phyloP scores from a whole-genome alignment of 2,113 vertebrate genomes.

The Epinephelus moara region DNA sequence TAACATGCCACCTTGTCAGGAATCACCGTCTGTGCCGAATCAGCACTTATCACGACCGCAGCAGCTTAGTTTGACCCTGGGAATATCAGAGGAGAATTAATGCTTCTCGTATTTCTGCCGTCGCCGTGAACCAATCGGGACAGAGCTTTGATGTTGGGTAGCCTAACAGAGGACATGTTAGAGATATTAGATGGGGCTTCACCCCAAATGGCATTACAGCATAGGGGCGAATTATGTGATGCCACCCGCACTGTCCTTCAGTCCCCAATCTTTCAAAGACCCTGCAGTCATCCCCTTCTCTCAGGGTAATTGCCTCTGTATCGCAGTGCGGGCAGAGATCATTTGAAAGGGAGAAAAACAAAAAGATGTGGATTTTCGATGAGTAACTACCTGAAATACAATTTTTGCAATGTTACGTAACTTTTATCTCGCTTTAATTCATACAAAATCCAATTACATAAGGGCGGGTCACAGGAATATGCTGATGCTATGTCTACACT shows the following conservation, averaged over 20 bases:
- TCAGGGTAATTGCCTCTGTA: constrained; percentile 46
- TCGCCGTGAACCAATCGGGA: constrained; percentile 25
- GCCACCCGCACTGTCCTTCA: constrained; percentile 51
- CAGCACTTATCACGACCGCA: constrained; percentile 39
- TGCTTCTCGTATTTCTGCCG: constrained; percentile 1
- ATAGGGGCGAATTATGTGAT: constrained; percentile 38
- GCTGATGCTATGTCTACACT: not conserved
- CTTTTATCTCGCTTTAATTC: not conserved
- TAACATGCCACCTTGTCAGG: constrained; percentile 45
- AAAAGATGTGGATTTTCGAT: constrained; percentile 24
- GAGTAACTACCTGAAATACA: constrained; percentile 22
- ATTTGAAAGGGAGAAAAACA: constrained; percentile 19
- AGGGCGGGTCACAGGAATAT: not conserved
- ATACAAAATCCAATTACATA: constrained; percentile 18
- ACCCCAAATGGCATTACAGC: constrained; percentile 4
- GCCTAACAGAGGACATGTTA: constrained; percentile 25
- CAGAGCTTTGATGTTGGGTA: constrained; percentile 15
- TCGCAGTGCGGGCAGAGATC: constrained; percentile 21
- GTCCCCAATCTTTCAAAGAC: constrained; percentile 51
- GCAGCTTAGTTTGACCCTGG: constrained; percentile 55
- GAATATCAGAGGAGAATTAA: constrained; percentile 54
- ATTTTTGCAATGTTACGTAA: constrained; percentile 1
- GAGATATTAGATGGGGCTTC: constrained; percentile 38
- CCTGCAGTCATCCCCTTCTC: constrained; percentile 41
- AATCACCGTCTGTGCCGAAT: constrained; percentile 31